phyloP scores from a whole-genome alignment of 2,888 invertebrate species.

The Pogonocherus hispidulus region DNA sequence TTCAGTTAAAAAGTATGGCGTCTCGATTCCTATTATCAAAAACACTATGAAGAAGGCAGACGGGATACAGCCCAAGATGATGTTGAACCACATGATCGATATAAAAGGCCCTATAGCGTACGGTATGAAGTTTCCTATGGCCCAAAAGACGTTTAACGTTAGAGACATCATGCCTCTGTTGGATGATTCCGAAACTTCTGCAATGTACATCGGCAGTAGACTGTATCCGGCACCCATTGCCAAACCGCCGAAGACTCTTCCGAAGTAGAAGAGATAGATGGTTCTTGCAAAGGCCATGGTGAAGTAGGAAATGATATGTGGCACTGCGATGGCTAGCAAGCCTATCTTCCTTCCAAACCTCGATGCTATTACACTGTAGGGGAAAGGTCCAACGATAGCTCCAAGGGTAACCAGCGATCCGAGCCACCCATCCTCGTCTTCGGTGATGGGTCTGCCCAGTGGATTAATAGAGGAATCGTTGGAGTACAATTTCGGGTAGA shows the following conservation, averaged over 20 bases:
- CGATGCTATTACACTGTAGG: conserved; percentile 77
- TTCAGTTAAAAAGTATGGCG: conserved; percentile 78
- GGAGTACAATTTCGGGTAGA: conserved; percentile 52
- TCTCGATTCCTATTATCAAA: conserved; percentile 77
- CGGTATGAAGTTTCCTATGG: conserved; percentile 76
- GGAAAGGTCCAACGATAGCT: conserved; percentile 75
- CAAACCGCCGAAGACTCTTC: conserved; percentile 72
- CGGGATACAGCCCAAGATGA: conserved; percentile 67
- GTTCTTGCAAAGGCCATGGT: conserved; percentile 47
- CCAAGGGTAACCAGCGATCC: conserved; percentile 69
- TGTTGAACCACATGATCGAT: conserved; percentile 75
- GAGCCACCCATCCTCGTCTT: conserved; percentile 69
- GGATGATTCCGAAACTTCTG: conserved; percentile 84
- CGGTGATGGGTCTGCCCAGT: conserved; percentile 58
- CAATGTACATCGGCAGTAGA: conserved; percentile 86
- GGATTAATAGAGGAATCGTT: conserved; percentile 59
- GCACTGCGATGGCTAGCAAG: conserved; percentile 70
- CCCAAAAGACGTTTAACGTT: conserved; percentile 81
- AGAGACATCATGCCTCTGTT: conserved; percentile 78
- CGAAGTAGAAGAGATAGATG: conserved; percentile 59
- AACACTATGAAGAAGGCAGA: conserved; percentile 72
- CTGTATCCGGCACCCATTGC: conserved; percentile 80
- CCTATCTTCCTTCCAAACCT: conserved; percentile 78
- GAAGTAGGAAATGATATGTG: conserved; percentile 48
- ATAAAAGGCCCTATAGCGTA: conserved; percentile 81